Evolutionary conservation across 2,797 vertebrate genomes (phyloP), one percentile per base, ranked within the genome.

Genomic region (Helicolenus hilgendorfi): DNA sequence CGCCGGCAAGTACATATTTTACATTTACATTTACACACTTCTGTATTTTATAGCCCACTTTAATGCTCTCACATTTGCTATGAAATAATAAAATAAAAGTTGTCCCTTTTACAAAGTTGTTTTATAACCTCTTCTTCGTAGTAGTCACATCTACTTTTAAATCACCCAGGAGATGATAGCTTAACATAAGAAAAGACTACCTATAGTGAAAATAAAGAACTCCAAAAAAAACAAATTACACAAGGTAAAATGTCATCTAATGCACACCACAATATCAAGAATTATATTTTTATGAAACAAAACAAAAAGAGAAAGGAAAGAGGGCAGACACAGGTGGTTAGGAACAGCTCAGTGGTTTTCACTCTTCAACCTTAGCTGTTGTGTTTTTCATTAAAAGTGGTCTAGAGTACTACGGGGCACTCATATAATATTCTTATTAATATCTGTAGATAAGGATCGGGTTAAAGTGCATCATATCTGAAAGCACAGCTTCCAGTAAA

Each of bases 401-500:
- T 88, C 4, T 45, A 15, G 18, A 59, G 63, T n/a, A 11, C 11
- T 53, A 31, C 41, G 26, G 64, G 26, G 31, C 15, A 73, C 38
- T 85, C 31, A 15, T 18, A 36, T 56, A 77, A 67, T 11, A 72
- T 76, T 83, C 53, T 38, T 36, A 14, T 68, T 41, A 53, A 65
- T 69, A 45, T 65, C 60, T 74, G 41, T 26, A 35, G 7, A 31
- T 77, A 24, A 26, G 20, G 56, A 35, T 49, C 9, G 1, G 14
- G 74, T 76, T 95, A 96, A 94, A 95, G 95, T 95, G 92, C 94
- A 88, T 91, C 72, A n/a, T 27, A 63, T 83, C 11, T 83, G 49
- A 85, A 92, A 79, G 74, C 77, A 35, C 22, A 76, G 63, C 81
- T 74, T 81, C 24, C 65, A 58, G 58, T 64, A n/a, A 55, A 62